phyloP scores from a whole-genome alignment of 2,888 invertebrate genomes.

The Brachynemurus nebulosus region DNA sequence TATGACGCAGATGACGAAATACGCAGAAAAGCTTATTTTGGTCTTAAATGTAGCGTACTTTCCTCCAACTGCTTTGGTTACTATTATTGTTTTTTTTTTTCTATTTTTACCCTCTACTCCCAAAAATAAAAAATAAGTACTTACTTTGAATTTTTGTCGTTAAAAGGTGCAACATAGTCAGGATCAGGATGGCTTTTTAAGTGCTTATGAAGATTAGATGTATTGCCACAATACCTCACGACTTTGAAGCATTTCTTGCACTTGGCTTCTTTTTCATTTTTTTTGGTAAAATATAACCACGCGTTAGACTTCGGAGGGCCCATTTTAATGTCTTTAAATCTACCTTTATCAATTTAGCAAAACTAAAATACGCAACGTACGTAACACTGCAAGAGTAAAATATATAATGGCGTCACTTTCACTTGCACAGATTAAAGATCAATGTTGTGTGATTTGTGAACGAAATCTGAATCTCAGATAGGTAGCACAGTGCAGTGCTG shows the following conservation, averaged over 20 bases:
- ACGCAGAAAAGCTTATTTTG: too few relatives aligned
- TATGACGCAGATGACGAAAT: too few relatives aligned
- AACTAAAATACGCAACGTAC: neutral
- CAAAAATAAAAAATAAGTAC: too few relatives aligned
- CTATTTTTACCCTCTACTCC: too few relatives aligned
- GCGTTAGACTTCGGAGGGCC: neutral
- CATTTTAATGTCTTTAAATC: neutral
- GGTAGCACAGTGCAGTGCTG: too few relatives aligned
- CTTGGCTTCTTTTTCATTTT: neutral
- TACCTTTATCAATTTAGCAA: neutral
- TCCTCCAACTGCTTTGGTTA: too few relatives aligned
- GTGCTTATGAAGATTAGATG: neutral
- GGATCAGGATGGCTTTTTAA: neutral
- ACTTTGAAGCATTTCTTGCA: neutral
- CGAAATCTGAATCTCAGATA: too few relatives aligned
- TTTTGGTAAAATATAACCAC: neutral
- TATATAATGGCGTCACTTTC: neutral
- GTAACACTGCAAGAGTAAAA: neutral
- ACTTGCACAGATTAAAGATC: too few relatives aligned
- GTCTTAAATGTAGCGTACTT: too few relatives aligned
- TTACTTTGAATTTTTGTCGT: neutral
- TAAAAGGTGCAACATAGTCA: neutral
- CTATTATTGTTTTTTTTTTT: too few relatives aligned
- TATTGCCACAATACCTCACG: neutral
- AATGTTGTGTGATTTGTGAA: too few relatives aligned